Conservation (phyloP, 2,113 vertebrate genomes). For the Petromus typicus region DNA sequence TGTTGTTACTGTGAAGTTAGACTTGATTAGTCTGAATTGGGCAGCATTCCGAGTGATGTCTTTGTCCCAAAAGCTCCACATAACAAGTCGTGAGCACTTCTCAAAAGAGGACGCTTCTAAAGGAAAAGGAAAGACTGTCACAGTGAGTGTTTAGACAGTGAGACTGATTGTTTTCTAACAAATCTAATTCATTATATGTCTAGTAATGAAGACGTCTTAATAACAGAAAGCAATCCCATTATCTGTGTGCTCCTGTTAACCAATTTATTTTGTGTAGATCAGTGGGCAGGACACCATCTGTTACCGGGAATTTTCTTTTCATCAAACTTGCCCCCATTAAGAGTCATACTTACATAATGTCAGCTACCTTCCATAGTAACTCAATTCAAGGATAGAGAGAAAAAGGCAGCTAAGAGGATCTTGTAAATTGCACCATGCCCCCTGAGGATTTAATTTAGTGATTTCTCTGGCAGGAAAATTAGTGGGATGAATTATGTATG, state of each 20-base stretch:
- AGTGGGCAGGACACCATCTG: constrained; percentile 84
- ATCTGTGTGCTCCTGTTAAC: constrained; percentile 75
- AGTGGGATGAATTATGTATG: constrained; percentile 42
- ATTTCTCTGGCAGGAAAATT: constrained; percentile 63
- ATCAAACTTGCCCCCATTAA: constrained; percentile 67
- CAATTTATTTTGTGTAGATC: constrained; percentile 70
- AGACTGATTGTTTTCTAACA: constrained; percentile 72
- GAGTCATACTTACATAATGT: constrained; percentile 72
- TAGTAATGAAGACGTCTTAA: constrained; percentile 76
- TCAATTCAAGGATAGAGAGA: constrained; percentile 42
- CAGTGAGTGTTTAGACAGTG: constrained; percentile 59
- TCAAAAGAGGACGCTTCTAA: constrained; percentile 47
- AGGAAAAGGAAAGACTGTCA: constrained; percentile 38
- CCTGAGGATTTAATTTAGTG: constrained; percentile 62
- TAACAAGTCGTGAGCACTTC: constrained; percentile 54
- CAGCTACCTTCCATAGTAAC: constrained; percentile 80
- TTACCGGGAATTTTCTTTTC: constrained; percentile 81
- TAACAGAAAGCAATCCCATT: constrained; percentile 73
- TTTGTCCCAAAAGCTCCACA: constrained; percentile 48
- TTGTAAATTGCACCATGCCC: constrained; percentile 61
- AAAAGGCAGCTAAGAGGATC: constrained; percentile 46
- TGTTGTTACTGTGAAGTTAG: constrained; percentile 58
- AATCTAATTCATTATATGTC: constrained; percentile 54
- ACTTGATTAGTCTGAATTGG: constrained; percentile 54
- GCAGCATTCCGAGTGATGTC: neutral